These are phyloP conservation scores for Epiperipatus broadwayi DNA, from an alignment of 2,888 invertebrate genomes.

Conservation along the genomic window DNA sequence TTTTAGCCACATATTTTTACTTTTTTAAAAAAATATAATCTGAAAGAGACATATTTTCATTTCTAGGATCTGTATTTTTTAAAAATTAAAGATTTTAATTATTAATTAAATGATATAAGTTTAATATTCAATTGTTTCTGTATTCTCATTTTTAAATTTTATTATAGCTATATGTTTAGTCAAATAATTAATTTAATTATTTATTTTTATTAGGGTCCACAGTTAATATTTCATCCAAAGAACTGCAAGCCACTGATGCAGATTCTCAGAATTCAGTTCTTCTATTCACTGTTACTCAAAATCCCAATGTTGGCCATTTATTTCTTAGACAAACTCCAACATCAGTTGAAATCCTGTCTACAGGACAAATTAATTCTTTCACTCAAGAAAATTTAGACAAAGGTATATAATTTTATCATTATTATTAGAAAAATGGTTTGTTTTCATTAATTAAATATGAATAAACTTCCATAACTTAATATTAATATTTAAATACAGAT, in stretches of 20 bases:
- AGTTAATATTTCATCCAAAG: conserved; percentile 18
- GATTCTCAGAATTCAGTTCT: conserved; percentile 24
- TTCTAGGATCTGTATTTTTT: too few relatives aligned
- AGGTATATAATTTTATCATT: conserved; percentile 10
- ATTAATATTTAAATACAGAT: neutral
- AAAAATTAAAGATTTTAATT: too few relatives aligned
- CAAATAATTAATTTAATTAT: neutral
- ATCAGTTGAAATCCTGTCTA: neutral
- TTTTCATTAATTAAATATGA: conserved; percentile 6
- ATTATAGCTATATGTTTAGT: too few relatives aligned
- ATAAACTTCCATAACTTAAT: neutral
- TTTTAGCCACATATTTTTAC: too few relatives aligned
- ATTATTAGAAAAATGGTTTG: conserved; percentile 12
- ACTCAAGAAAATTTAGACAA: conserved; percentile 15
- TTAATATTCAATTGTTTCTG: too few relatives aligned
- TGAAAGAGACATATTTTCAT: too few relatives aligned
- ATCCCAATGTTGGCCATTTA: conserved; percentile 21
- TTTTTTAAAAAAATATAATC: too few relatives aligned
- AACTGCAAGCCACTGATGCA: conserved; percentile 23
- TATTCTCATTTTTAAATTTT: too few relatives aligned
- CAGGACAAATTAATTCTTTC: conserved; percentile 7
- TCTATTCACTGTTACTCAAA: conserved; percentile 21
- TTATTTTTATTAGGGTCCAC: conserved; percentile 20
- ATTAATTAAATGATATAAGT: too few relatives aligned
- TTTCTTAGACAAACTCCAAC: conserved; percentile 15